phyloP scores from a whole-genome alignment of 2,113 vertebrate genomes.

The Enhydra lutris region DNA sequence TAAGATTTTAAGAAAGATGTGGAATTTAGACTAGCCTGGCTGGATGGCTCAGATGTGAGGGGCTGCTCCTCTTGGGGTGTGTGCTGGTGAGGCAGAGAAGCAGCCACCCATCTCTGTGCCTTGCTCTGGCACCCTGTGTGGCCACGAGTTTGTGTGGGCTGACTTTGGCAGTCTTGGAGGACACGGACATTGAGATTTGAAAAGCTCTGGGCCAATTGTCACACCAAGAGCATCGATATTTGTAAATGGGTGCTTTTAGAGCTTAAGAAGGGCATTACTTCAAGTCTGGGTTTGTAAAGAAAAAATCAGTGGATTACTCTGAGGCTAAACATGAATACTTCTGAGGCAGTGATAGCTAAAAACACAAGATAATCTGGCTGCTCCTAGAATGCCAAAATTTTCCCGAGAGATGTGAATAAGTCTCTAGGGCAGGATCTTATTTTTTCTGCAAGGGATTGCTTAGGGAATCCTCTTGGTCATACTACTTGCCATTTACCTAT shows the following conservation, averaged over 20 bases:
- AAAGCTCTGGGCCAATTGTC: conserved; percentile 39
- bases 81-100: not conserved
- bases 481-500: not conserved
- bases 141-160: not conserved
- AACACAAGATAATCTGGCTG: not conserved
- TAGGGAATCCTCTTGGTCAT: not conserved
- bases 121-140: not conserved
- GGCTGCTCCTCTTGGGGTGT: not conserved
- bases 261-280: not conserved
- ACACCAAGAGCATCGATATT: conserved; percentile 1
- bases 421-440: not conserved
- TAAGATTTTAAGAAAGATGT: not conserved
- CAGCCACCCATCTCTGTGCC: not conserved
- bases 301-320: not conserved
- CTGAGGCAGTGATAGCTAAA: not conserved
- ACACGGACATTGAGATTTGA: conserved; percentile 7
- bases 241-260: conserved; percentile 49
- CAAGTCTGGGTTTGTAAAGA: not conserved
- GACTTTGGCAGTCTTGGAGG: conserved; percentile 1
- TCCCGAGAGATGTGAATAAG: not conserved
- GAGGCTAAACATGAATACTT: not conserved
- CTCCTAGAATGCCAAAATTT: not conserved
- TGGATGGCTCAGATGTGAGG: no score
- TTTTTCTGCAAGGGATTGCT: not conserved
- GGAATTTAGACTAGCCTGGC: not conserved